Evolutionary conservation across 2,888 invertebrate genomes (phyloP).

Genomic region (Diplolepis rosae): DNA sequence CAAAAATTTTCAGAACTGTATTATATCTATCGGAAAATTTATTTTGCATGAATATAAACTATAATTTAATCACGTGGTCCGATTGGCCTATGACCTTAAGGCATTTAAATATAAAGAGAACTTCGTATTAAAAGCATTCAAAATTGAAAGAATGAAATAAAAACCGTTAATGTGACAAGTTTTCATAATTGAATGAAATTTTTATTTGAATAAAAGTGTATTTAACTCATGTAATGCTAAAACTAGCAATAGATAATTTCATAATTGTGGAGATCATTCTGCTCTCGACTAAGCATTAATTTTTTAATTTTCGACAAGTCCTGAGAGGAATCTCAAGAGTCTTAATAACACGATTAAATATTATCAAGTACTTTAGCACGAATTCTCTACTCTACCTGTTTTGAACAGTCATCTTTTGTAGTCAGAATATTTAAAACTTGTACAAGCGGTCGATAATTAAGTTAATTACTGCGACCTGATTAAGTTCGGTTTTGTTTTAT

Average conservation of each 20-base stretch:
- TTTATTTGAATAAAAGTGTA: no score
- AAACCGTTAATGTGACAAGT: no score
- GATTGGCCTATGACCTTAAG: no score
- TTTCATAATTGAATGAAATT: no score
- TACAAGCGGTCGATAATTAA: slow-evolving; percentile 48
- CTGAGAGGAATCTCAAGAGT: neutral
- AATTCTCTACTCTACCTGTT: neutral
- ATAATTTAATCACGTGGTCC: no score
- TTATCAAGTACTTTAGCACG: neutral
- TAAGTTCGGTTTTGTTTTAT: slow-evolving; percentile 34
- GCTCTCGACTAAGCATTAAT: neutral
- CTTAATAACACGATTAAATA: neutral
- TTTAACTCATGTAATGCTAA: no score
- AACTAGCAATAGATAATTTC: neutral
- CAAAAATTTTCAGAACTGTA: no score
- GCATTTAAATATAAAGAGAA: no score
- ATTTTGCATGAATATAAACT: no score
- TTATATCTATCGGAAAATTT: no score
- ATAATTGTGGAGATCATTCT: neutral
- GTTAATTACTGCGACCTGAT: slow-evolving; percentile 52
- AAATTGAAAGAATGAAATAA: no score
- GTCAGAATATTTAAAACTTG: neutral
- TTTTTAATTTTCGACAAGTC: neutral
- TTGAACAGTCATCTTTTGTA: slow-evolving; percentile 3
- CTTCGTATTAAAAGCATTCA: no score